Conservation (phyloP, 2,113 vertebrate genomes). For the Zootoca vivipara region DNA sequence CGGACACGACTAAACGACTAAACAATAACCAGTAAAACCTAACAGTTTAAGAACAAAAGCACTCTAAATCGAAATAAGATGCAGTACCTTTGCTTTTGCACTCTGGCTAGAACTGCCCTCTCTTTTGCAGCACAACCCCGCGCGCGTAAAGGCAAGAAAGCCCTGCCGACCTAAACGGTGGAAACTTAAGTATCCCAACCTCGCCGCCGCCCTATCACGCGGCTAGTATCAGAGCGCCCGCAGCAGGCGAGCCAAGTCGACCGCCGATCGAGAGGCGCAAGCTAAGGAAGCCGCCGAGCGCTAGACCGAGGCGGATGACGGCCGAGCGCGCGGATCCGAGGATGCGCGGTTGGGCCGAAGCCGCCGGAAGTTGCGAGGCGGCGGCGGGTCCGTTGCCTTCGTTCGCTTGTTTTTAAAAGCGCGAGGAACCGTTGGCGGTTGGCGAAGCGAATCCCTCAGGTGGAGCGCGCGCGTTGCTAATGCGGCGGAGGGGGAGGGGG, state of each 20-base stretch:
- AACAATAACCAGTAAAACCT: not conserved
- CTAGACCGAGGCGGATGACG: too few species aligned
- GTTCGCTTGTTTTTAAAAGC: too few species aligned
- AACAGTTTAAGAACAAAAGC: not conserved
- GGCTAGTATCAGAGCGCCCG: not conserved
- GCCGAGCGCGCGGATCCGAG: too few species aligned
- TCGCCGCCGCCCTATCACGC: not conserved
- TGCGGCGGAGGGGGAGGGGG: too few species aligned
- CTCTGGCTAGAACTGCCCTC: not conserved
- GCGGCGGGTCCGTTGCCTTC: not conserved
- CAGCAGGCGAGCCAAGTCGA: not conserved
- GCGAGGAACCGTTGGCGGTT: too few species aligned
- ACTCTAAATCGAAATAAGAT: not conserved
- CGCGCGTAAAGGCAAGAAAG: not conserved
- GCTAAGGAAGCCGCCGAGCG: too few species aligned
- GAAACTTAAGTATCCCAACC: too few species aligned
- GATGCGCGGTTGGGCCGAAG: too few species aligned
- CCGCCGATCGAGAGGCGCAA: not conserved
- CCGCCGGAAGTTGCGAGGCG: too few species aligned
- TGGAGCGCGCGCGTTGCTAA: not conserved
- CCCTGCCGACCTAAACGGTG: too few species aligned
- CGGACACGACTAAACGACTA: too few species aligned
- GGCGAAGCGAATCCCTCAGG: too few species aligned
- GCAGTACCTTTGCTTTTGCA: not conserved
- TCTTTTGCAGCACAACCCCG: not conserved